Percentiles rank a stretch among this genome's conserved stretches.
These are phyloP conservation scores for Pluvialis apricaria DNA, from an alignment of 2,113 vertebrate genomes.

Conservation along the genomic window DNA sequence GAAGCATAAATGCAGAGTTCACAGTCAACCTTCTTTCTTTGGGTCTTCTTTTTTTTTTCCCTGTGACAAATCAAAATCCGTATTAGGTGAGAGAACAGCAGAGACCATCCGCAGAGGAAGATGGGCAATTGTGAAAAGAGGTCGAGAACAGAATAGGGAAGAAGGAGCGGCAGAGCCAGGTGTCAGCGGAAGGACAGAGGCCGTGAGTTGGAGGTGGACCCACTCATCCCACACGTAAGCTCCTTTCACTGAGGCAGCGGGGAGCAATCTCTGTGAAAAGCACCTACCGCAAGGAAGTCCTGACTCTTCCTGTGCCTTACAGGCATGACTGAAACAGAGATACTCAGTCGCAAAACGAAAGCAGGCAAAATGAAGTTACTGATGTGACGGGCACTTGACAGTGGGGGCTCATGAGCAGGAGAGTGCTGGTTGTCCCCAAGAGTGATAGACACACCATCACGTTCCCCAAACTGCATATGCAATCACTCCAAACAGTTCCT, in stretches of 20 bases:
- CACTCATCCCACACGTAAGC: constrained; percentile 38
- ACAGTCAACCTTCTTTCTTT: background rate
- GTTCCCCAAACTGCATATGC: background rate
- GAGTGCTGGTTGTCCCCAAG: background rate
- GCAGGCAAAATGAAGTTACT: background rate
- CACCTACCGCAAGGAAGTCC: constrained; percentile 27
- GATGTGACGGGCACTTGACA: background rate
- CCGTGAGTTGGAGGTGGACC: constrained; percentile 19
- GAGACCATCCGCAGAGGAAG: constrained; percentile 42
- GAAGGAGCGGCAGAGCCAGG: background rate
- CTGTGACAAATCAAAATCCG: constrained; percentile 40
- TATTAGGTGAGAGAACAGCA: constrained; percentile 30
- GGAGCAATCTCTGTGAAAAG: background rate
- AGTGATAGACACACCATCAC: fast-evolving
- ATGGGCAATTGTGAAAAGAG: constrained; percentile 44
- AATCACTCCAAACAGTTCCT: background rate
- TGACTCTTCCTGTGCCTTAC: constrained; percentile 14
- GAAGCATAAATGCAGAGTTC: constrained; percentile 25
- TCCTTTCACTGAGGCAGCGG: constrained; percentile 33
- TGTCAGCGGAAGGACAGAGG: constrained; percentile 21
- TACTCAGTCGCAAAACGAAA: background rate
- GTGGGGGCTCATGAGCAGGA: background rate
- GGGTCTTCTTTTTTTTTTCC: background rate
- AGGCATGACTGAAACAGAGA: constrained; percentile 18
- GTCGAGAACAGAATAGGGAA: constrained; percentile 29